Conservation (phyloP, 1,140 invertebrate genomes). For the Coenobita brevimanus region DNA sequence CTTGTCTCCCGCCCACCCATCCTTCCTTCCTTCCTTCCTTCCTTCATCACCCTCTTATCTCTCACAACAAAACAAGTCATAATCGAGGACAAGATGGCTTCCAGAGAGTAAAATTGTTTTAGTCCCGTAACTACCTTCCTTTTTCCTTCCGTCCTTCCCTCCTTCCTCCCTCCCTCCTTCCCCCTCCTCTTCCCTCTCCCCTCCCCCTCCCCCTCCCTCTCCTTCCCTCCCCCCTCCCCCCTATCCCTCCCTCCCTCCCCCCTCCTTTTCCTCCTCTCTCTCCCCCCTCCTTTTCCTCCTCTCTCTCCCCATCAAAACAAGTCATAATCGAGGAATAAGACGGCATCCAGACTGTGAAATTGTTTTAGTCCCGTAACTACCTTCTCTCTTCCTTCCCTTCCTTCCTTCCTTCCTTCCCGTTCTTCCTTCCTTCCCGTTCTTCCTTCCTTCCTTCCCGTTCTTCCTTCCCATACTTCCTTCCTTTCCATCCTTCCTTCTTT, state of each 20-base stretch:
- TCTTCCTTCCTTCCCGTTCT: too few relatives aligned
- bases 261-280: neutral
- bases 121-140: neutral
- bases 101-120: too few relatives aligned
- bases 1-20: neutral
- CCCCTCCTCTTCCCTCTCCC: neutral
- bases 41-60: neutral
- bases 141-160: neutral
- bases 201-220: neutral
- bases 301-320: neutral
- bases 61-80: neutral
- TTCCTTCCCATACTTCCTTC: neutral
- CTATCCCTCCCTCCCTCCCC: neutral
- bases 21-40: neutral
- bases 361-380: too few relatives aligned
- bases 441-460: neutral
- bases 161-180: neutral
- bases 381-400: neutral
- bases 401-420: too few relatives aligned
- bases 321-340: too few relatives aligned
- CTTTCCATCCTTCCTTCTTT: neutral
- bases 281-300: neutral
- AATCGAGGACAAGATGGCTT: too few relatives aligned
- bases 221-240: neutral
- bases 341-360: too few relatives aligned